phyloP scores from a whole-genome alignment of 2,113 vertebrate genomes.

The Indri indri region DNA sequence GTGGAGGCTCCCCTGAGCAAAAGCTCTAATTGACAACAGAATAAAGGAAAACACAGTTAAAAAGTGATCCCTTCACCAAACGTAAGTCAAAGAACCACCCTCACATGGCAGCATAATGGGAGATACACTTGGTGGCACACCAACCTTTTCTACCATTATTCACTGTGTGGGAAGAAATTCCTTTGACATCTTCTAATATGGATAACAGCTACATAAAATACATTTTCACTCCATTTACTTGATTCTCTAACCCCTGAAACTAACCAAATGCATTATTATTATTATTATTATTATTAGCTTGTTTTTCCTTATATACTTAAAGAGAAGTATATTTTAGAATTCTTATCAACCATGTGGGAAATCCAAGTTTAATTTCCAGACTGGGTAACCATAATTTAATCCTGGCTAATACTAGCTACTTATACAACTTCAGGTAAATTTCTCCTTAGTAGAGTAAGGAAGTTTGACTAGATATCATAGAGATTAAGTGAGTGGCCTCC shows the following conservation, averaged over 20 bases:
- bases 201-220: not conserved
- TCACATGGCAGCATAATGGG: not conserved
- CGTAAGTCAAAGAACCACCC: not conserved
- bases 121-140: not conserved
- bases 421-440: not conserved
- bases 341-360: not conserved
- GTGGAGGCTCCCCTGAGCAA: not conserved
- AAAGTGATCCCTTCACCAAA: not conserved
- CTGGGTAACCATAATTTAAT: not conserved
- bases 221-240: not conserved
- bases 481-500: not conserved
- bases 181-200: not conserved
- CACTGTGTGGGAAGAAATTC: not conserved
- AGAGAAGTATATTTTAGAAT: not conserved
- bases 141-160: not conserved
- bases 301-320: not conserved
- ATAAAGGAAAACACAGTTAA: not conserved
- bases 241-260: not conserved
- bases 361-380: not conserved
- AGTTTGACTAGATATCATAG: not conserved
- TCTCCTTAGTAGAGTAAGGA: not conserved
- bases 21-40: not conserved
- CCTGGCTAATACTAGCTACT: not conserved
- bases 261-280: not conserved
- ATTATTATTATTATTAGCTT: not conserved